Evolutionary conservation across 2,888 invertebrate genomes (phyloP).

Genomic region (Allolobophora icterica): DNA sequence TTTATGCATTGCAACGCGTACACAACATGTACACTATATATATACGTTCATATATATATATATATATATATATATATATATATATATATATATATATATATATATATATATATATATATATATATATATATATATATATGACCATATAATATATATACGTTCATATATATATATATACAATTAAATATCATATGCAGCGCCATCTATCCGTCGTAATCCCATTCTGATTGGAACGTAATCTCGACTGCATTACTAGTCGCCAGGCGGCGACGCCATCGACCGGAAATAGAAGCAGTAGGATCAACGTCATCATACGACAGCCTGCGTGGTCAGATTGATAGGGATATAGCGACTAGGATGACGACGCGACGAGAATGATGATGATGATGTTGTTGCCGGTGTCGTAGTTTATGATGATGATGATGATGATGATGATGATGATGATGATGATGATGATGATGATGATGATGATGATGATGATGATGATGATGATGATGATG

Average conservation of each 20-base stretch:
- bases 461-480: neutral
- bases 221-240: constrained; percentile 11
- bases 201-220: constrained; percentile 17
- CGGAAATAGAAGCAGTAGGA: neutral
- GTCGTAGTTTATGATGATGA: too few relatives aligned
- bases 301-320: neutral
- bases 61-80: too few relatives aligned
- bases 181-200: neutral
- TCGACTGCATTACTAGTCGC: neutral
- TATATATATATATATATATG: neutral
- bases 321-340: neutral
- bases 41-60: neutral
- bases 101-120: neutral
- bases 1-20: too few relatives aligned
- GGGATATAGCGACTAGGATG: neutral
- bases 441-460: too few relatives aligned
- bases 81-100: too few relatives aligned
- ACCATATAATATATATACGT: too few relatives aligned
- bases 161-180: too few relatives aligned
- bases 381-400: too few relatives aligned
- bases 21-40: too few relatives aligned
- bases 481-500: too few relatives aligned
- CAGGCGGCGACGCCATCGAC: neutral
- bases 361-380: too few relatives aligned
- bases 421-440: too few relatives aligned